Evolutionary conservation across 2,888 invertebrate species (phyloP).

Genomic region (Zaprionus lineosus): DNA sequence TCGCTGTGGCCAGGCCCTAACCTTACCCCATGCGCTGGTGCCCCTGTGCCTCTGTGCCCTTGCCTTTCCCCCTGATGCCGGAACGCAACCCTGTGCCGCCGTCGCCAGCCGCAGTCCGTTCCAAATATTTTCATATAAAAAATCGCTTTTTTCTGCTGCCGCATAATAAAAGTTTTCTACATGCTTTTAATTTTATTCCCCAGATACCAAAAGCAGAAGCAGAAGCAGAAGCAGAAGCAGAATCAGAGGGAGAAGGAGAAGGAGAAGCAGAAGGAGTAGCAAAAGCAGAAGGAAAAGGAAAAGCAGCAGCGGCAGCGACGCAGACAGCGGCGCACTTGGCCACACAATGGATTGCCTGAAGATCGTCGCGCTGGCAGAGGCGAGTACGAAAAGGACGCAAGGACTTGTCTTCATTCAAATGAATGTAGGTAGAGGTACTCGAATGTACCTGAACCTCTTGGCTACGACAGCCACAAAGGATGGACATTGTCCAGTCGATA

Average conservation of each 20-base stretch:
- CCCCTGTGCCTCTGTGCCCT: constrained; percentile 34
- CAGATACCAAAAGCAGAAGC: constrained; percentile 43
- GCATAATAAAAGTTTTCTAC: constrained; percentile 71
- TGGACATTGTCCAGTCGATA: constrained; percentile 74
- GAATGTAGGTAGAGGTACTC: constrained; percentile 66
- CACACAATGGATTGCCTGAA: constrained; percentile 63
- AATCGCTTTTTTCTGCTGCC: constrained; percentile 53
- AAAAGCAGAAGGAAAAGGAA: constrained; percentile 10
- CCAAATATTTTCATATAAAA: constrained; percentile 56
- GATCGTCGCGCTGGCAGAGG: too few species aligned
- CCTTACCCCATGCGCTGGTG: constrained; percentile 52
- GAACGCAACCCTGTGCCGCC: constrained; percentile 9
- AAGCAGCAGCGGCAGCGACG: constrained; percentile 28
- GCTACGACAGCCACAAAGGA: constrained; percentile 55
- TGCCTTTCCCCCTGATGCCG: constrained; percentile 5
- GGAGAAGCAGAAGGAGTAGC: constrained; percentile 32
- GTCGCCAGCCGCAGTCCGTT: constrained; percentile 50
- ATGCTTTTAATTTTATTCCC: constrained; percentile 73
- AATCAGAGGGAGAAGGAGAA: constrained; percentile 12
- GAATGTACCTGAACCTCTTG: constrained; percentile 72
- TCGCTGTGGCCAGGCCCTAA: constrained; percentile 37
- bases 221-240: constrained; percentile 9
- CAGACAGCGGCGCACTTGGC: constrained; percentile 70
- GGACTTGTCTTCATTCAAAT: constrained; percentile 79
- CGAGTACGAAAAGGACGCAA: constrained; percentile 55